These are phyloP conservation scores for Pterocles orientalis DNA, from an alignment of 2,113 vertebrate genomes.

Conservation along the genomic window DNA sequence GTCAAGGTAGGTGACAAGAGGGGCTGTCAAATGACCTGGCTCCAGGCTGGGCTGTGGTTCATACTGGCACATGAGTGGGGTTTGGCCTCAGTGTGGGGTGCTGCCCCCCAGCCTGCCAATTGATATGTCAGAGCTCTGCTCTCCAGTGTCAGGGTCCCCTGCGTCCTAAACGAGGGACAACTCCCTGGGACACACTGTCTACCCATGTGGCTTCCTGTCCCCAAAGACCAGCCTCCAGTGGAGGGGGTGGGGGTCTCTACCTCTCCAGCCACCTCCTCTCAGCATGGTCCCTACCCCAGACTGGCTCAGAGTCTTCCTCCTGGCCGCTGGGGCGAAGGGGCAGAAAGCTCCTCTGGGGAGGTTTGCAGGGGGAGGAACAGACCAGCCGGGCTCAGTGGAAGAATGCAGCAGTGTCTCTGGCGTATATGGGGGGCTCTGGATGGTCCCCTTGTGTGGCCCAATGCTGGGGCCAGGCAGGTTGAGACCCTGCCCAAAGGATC, in stretches of 20 bases:
- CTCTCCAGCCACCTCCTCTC: background rate
- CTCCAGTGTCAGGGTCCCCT: background rate
- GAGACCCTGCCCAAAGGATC: background rate
- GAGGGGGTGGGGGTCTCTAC: background rate
- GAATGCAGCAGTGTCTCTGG: background rate
- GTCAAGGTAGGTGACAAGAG: accelerated
- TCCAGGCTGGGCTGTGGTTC: background rate
- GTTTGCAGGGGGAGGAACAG: background rate
- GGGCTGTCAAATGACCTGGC: background rate
- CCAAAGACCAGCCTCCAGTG: background rate
- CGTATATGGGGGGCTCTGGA: accelerated
- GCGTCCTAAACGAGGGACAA: background rate
- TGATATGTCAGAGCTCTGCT: background rate
- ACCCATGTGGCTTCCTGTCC: background rate
- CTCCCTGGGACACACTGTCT: background rate
- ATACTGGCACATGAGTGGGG: accelerated
- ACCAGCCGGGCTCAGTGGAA: background rate
- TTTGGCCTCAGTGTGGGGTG: background rate
- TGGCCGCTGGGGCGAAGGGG: background rate
- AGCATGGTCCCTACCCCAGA: background rate
- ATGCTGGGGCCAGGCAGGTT: background rate
- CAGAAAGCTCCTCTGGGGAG: background rate
- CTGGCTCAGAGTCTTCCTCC: background rate
- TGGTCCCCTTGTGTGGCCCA: background rate
- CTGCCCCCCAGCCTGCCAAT: background rate